phyloP scores from a whole-genome alignment of 92 coral and sea anemone species.

The Parazoanthus atlanticus region DNA sequence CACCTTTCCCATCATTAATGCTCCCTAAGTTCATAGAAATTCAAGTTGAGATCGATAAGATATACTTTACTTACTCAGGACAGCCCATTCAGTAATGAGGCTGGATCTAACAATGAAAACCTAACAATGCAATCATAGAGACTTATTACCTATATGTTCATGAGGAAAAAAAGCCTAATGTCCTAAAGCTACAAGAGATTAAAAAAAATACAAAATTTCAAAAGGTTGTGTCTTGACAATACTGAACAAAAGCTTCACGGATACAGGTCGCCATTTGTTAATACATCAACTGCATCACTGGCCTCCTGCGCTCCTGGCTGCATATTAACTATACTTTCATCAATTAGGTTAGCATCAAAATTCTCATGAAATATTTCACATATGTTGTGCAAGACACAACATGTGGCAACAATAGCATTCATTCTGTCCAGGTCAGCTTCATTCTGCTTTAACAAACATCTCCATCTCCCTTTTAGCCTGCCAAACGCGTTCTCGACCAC shows the following conservation, averaged over 20 bases:
- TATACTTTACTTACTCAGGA: slow-evolving; percentile 4
- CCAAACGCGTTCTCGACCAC: slow-evolving; percentile 18
- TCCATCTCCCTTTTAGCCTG: slow-evolving; percentile 32
- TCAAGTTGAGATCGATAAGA: slow-evolving; percentile 12
- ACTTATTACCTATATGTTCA: slow-evolving; percentile 4
- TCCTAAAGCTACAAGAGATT: not conserved
- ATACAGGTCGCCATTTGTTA: not conserved
- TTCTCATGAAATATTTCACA: slow-evolving; percentile 17
- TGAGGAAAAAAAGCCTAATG: not conserved
- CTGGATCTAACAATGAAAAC: slow-evolving; percentile 21
- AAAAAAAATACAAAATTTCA: not conserved
- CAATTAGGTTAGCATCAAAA: slow-evolving; percentile 7
- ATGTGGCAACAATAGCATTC: slow-evolving; percentile 18
- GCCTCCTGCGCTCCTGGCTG: not conserved
- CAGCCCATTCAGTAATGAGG: too few relatives aligned
- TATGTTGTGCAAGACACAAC: slow-evolving; percentile 26
- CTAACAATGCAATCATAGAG: slow-evolving; percentile 13
- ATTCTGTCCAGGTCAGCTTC: slow-evolving; percentile 26
- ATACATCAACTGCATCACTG: not conserved
- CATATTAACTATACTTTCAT: not conserved
- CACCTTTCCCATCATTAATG: slow-evolving; percentile 13
- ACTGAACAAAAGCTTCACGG: slow-evolving; percentile 15
- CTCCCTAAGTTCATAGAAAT: not conserved
- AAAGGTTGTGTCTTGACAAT: slow-evolving; percentile 7
- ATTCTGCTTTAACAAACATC: slow-evolving; percentile 13